A percentile compares a stretch with the other conserved stretches of the same genome.
Conservation (phyloP, 2,113 vertebrate species). For the Perognathus longimembris region DNA sequence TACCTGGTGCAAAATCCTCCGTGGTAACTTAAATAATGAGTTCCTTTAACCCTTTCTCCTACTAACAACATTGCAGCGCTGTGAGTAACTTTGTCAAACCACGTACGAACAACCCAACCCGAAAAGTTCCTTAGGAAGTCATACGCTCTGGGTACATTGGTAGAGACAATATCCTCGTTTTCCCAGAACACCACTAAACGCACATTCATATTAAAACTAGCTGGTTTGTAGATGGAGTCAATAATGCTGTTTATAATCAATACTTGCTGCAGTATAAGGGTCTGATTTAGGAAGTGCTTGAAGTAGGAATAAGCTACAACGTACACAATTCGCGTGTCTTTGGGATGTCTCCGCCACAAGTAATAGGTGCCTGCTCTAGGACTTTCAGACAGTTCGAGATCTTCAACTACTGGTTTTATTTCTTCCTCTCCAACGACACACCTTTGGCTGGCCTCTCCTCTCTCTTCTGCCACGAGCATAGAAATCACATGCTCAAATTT, state of each 20-base stretch:
- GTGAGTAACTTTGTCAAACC: rapidly evolving
- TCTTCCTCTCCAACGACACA: background rate
- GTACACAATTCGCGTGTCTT: background rate
- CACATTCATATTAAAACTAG: rapidly evolving
- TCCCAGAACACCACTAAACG: conserved; percentile 79
- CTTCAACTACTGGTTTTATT: conserved; percentile 4
- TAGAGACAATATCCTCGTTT: background rate
- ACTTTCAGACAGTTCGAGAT: background rate
- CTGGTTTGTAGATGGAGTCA: conserved; percentile 64
- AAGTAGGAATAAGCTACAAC: background rate
- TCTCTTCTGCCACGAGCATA: conserved; percentile 66
- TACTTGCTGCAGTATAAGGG: background rate
- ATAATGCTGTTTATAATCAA: conserved; percentile 67
- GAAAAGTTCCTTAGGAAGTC: background rate
- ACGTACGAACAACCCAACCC: conserved; percentile 55
- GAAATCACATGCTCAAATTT: conserved; percentile 83
- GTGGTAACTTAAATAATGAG: too few relatives aligned
- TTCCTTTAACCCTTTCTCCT: rapidly evolving
- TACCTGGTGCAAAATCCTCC: too few relatives aligned
- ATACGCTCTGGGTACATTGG: rapidly evolving
- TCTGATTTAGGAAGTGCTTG: rapidly evolving
- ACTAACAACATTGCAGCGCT: conserved; percentile 70
- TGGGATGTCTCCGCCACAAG: conserved; percentile 68
- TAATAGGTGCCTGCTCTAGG: background rate
- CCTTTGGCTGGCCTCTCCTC: background rate